Evolutionary conservation across 2,113 vertebrate species (phyloP).

Genomic region (Mola mola): DNA sequence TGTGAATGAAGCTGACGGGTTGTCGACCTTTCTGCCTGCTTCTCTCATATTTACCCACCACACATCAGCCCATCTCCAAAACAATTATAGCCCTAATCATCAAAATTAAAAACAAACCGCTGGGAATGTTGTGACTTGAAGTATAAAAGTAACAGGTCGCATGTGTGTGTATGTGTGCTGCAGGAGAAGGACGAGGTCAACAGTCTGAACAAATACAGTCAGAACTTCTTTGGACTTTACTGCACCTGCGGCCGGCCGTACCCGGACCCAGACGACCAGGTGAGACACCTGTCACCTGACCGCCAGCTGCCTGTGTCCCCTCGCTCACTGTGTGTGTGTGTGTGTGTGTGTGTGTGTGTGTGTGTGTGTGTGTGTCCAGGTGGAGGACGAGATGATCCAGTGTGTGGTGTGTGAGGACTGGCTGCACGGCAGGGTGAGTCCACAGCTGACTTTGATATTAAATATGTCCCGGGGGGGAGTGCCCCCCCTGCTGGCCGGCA

Average conservation of each 20-base stretch:
- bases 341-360: background rate
- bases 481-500: background rate
- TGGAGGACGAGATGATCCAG: conserved; percentile 96
- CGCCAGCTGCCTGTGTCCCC: background rate
- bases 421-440: conserved; percentile 96
- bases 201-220: conserved; percentile 92
- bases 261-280: conserved; percentile 98
- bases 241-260: conserved; percentile 95
- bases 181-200: conserved; percentile 93
- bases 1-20: too few relatives aligned
- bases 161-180: conserved; percentile 13
- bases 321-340: background rate
- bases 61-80: too few relatives aligned
- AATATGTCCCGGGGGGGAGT: background rate
- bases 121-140: too few relatives aligned
- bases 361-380: conserved; percentile 67
- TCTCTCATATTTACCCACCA: too few relatives aligned
- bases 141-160: background rate
- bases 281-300: conserved; percentile 53
- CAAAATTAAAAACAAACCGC: too few relatives aligned
- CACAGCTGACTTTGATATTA: background rate
- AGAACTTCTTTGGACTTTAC: conserved; percentile 96
- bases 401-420: conserved; percentile 98
- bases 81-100: too few relatives aligned
- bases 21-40: too few relatives aligned